Conservation (phyloP, 2,888 invertebrate species). For the Tenthredo amoena region DNA sequence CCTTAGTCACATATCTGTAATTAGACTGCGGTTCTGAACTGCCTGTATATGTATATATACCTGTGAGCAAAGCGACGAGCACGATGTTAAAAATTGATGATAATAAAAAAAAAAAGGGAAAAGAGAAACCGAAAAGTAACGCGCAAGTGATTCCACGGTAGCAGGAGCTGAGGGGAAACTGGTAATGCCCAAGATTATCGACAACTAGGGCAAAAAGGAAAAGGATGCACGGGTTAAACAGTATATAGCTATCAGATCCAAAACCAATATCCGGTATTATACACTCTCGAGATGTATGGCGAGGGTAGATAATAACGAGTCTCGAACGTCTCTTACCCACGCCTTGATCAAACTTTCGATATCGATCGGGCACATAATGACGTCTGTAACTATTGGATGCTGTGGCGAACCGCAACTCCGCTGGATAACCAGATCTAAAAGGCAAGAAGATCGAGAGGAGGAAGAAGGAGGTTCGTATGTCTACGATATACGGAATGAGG, state of each 20-base stretch:
- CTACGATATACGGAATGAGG: background rate
- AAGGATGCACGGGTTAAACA: constrained; percentile 33
- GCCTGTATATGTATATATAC: background rate
- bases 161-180: constrained; percentile 1
- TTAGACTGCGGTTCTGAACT: background rate
- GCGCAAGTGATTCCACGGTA: constrained; percentile 23
- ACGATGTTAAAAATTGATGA: background rate
- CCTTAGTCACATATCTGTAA: constrained; percentile 8
- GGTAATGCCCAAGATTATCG: constrained; percentile 25
- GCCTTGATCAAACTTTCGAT: constrained; percentile 67
- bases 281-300: background rate
- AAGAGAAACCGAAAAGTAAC: background rate
- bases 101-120: background rate
- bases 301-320: constrained; percentile 34
- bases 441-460: constrained; percentile 8
- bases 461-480: background rate
- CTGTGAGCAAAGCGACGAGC: background rate
- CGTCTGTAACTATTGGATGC: constrained; percentile 71
- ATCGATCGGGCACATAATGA: constrained; percentile 69
- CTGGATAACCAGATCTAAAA: constrained; percentile 23
- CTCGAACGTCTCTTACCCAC: constrained; percentile 22
- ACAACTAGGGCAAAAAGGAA: constrained; percentile 25
- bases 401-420: constrained; percentile 72
- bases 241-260: constrained; percentile 65
- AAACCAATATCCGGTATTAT: constrained; percentile 67